Base-by-base conservation (phyloP, 53 echinoderm and acorn worm species). In the Echinometra lucunter region DNA sequence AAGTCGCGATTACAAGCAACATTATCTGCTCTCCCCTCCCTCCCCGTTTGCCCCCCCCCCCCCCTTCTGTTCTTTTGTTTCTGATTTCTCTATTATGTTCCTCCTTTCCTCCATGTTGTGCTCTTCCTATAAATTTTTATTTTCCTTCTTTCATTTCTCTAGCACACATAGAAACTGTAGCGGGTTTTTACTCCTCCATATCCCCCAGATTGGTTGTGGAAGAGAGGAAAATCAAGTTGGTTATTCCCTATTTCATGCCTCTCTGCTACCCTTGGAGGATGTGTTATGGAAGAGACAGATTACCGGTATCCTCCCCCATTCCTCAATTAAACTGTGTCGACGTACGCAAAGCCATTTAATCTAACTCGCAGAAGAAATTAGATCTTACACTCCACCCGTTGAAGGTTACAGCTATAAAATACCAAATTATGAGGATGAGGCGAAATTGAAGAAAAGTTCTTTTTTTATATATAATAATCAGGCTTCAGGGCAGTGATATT, bases 251-350 rank as follows among this genome's bases (percentile, higher is more conserved):
- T n/a, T n/a, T n/a, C 13, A 56, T 56, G 13, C 56, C 8, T 56
- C 56, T 7, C 56, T 56, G 56, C 56, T 9, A 56, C 56, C 7
- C 13, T 56, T 9, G 66, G 66, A 27, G 21, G 1, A 5, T 27
- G 66, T 13, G 66, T 66, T 21, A 25, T 66, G 66, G 6, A n/a
- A 27, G 66, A 23, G 27, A 25, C 7, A 34, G 25, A 35, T 74
- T 34, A 21, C 37, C 35, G 56, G 13, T 13, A 56, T 56, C 35
- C 27, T n/a, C n/a, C n/a, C n/a, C 72, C 13, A 72, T 12, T 72
- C 42, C 28, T 47, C 49, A 47, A 85, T 85, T 85, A 85, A 85
- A 85, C 49, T 85, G 85, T 85, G 85, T 27, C 49, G 85, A 85
- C 49, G 28, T 53, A 85, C 85, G 25, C n/a, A 17, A 27, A 85